A percentile compares a stretch with the other conserved stretches of the same genome.
phyloP scores from a whole-genome alignment of 2,888 invertebrate species.

The Archips crataeganus region DNA sequence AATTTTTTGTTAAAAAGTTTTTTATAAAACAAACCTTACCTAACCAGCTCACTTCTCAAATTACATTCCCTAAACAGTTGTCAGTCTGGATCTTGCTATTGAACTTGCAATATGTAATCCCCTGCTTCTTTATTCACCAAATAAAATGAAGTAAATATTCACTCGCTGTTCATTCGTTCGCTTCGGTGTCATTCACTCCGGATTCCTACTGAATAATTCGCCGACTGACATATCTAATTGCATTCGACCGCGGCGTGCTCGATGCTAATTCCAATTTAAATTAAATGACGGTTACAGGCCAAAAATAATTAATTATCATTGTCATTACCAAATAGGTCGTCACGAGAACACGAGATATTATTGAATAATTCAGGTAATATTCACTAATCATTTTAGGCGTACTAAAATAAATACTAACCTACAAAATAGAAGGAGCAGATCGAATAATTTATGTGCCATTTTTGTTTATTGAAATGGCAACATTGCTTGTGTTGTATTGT shows the following conservation, averaged over 20 bases:
- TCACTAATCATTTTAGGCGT: neutral
- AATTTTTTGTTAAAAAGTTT: too few relatives aligned
- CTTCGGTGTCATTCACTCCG: conserved; percentile 27
- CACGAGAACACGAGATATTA: neutral
- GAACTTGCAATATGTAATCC: too few relatives aligned
- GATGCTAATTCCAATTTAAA: neutral
- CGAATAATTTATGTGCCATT: neutral
- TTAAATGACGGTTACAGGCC: neutral
- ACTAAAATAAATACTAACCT: neutral
- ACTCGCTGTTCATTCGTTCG: neutral
- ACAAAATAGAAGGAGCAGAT: neutral
- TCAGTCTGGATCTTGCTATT: too few relatives aligned
- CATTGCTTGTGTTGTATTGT: too few relatives aligned
- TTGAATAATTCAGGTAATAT: neutral
- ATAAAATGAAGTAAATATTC: too few relatives aligned
- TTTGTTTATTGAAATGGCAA: too few relatives aligned
- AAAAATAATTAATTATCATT: neutral
- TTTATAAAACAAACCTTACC: too few relatives aligned
- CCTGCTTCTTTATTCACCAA: too few relatives aligned
- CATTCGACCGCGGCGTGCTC: conserved; percentile 30
- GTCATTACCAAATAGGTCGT: neutral
- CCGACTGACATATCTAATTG: conserved; percentile 37
- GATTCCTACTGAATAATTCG: conserved; percentile 30
- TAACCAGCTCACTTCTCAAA: too few relatives aligned
- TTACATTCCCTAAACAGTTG: too few relatives aligned